Conservation (phyloP, 2,113 vertebrate genomes). For the Xenopus tropicalis region UCB_Xtro_10.0 CM004443.2:65623001-65623500, state of each 20-base stretch:
- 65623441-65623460: constrained; percentile 7
- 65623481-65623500: constrained; percentile 18
- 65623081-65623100: constrained; percentile 29
- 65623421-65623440: constrained; percentile 10
- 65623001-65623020: no score
- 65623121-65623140: constrained; percentile 19
- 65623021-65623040: no score
- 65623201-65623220: constrained; percentile 74
- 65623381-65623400: constrained; percentile 54
- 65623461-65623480: constrained; percentile 3
- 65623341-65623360: constrained; percentile 52
- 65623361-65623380: constrained; percentile 43
- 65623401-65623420: constrained; percentile 48
- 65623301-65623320: constrained; percentile 62
- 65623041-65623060: no score
- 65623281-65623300: constrained; percentile 62
- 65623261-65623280: constrained; percentile 67
- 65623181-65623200: constrained; percentile 70
- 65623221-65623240: constrained; percentile 81
- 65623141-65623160: constrained; percentile 34
- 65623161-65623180: constrained; percentile 67
- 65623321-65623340: constrained; percentile 62
- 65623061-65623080: background rate
- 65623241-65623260: constrained; percentile 69
- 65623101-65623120: constrained; percentile 27